Base-by-base conservation (phyloP, 1,140 invertebrate genomes). In the Pseudomyrmex gracilis region DNA sequence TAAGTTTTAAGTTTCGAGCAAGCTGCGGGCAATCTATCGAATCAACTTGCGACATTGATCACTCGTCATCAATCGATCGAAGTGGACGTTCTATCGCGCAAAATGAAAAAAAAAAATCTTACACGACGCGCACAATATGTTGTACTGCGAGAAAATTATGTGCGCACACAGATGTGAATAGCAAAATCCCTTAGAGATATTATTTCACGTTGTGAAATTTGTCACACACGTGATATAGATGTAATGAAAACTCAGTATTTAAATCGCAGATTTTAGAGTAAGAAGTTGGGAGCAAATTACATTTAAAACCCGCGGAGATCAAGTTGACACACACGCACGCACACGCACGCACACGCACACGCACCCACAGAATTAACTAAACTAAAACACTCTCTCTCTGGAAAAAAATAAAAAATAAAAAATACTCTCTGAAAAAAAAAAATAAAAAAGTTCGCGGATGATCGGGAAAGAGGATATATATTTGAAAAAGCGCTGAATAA, bases 261-360 rank as follows among this genome's bases (percentile, higher is more conserved):
- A 74, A 74, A 63, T 47, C 43, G 15, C n/a, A n/a, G 15, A 34
- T 34, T 34, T 17, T 74, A 63, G 63, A 20, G 7, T 63, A 34
- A 63, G 63, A 47, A 74, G 15, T 61, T 63, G 43, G 20, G 20
- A 49, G 58, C 20, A 63, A 74, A 74, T 74, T 74, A 63, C 45
- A 74, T 74, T 63, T 74, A 74, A 63, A 63, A 45, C 53, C 5
- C 15, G 20, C 73, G 45, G 15, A 63, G 20, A 63, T 63, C 43
- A 74, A 61, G 12, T 63, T 63, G 58, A 74, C 45, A 74, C 43
- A 63, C n/a, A 63, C 15, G 5, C 10, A 55, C 73, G 47, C 61
- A 55, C 9, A 67, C 47, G 1, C 9, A 66, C 12, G 45, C 47
- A 20, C 20, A 20, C 17, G 12, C 12, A 3, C 47, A 43, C 12